A percentile compares a stretch with the other conserved stretches of the same genome.
phyloP scores from a whole-genome alignment of 2,113 vertebrate species.

The Mormoops blainvillei region DNA sequence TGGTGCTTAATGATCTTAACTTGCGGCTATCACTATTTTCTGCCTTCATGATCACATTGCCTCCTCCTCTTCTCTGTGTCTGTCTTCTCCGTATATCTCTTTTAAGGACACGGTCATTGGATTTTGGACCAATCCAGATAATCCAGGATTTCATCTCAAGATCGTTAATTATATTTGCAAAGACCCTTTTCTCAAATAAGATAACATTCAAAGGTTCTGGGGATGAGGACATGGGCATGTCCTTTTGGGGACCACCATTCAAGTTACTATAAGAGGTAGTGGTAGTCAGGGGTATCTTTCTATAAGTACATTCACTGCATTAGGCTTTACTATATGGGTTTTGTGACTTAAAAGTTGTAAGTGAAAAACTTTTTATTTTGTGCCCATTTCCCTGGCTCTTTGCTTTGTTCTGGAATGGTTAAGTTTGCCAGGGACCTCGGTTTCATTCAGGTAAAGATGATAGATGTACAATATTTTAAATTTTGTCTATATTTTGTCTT shows the following conservation, averaged over 20 bases:
- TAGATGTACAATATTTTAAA: background rate
- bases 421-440: background rate
- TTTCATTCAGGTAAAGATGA: background rate
- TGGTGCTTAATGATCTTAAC: background rate
- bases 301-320: background rate
- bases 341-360: background rate
- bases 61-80: background rate
- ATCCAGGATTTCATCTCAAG: background rate
- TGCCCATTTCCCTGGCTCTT: background rate
- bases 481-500: background rate
- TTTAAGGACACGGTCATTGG: background rate
- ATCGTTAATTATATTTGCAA: background rate
- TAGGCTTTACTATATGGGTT: background rate
- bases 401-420: background rate
- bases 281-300: background rate
- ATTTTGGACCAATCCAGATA: background rate
- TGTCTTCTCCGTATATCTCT: background rate
- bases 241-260: background rate
- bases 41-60: background rate
- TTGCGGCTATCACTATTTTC: background rate
- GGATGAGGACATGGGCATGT: background rate
- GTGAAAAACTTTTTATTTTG: background rate
- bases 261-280: background rate
- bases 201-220: background rate
- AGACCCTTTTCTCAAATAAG: background rate